These are phyloP conservation scores for Petrocephalus schoutedeni DNA, from an alignment of 2,797 vertebrate species.

Conservation along the genomic window DNA sequence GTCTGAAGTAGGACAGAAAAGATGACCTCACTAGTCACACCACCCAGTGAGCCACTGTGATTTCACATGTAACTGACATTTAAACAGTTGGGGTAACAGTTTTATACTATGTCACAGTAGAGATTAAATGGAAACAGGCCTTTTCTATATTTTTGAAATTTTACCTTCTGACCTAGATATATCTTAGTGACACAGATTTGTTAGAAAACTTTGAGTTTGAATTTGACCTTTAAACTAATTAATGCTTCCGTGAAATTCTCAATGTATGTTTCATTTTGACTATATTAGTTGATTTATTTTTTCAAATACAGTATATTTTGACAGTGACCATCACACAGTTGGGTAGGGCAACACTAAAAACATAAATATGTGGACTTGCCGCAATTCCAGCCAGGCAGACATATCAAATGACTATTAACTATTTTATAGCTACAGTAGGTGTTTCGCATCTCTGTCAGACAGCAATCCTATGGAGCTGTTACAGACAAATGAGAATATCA, in stretches of 20 bases:
- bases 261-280: background rate
- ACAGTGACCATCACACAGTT: background rate
- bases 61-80: background rate
- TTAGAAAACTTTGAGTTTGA: background rate
- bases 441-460: background rate
- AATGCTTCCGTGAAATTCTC: background rate
- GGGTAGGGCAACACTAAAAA: background rate
- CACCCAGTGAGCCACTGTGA: background rate
- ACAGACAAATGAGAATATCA: background rate
- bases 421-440: background rate
- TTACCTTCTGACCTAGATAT: background rate
- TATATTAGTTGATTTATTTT: background rate
- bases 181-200: background rate
- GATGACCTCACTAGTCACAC: no score
- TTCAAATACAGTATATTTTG: background rate
- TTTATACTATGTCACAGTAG: background rate
- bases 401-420: background rate
- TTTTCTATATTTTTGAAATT: background rate
- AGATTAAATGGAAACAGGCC: background rate
- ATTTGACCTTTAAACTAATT: background rate
- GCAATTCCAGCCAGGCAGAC: background rate
- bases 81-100: background rate
- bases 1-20: no score
- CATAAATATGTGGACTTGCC: background rate
- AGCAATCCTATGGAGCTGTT: background rate